These are phyloP conservation scores for Lamellibrachia satsuma DNA, from an alignment of 2,888 invertebrate species.

Conservation along the genomic window DNA sequence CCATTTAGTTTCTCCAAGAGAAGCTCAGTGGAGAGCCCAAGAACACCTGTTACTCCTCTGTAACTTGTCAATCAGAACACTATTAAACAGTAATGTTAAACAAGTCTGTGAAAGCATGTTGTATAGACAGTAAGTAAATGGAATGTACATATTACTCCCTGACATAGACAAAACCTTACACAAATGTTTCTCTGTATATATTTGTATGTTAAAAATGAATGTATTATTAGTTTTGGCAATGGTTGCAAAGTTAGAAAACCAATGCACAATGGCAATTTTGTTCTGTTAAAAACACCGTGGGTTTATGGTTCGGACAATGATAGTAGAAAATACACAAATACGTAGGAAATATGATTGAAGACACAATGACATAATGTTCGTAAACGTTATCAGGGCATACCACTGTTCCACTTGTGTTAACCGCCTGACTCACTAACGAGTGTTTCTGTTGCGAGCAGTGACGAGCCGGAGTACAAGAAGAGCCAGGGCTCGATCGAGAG, in stretches of 20 bases:
- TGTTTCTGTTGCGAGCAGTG: conserved; percentile 14
- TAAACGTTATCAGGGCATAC: no score
- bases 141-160: neutral
- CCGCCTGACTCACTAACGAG: no score
- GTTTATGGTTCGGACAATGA: no score
- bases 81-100: neutral
- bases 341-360: no score
- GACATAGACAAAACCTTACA: neutral
- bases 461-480: conserved; percentile 42
- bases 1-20: neutral
- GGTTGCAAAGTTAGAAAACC: no score
- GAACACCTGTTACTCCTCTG: neutral
- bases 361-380: no score
- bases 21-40: neutral
- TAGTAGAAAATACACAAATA: no score
- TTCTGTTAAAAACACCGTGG: no score
- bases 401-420: no score
- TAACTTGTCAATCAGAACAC: neutral
- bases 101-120: neutral
- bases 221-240: no score
- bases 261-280: no score
- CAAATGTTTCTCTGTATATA: neutral
- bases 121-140: neutral
- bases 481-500: conserved; percentile 42
- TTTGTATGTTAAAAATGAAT: no score